Evolutionary conservation across 2,888 invertebrate species (phyloP).

Genomic region (Deroplatys truncata): DNA sequence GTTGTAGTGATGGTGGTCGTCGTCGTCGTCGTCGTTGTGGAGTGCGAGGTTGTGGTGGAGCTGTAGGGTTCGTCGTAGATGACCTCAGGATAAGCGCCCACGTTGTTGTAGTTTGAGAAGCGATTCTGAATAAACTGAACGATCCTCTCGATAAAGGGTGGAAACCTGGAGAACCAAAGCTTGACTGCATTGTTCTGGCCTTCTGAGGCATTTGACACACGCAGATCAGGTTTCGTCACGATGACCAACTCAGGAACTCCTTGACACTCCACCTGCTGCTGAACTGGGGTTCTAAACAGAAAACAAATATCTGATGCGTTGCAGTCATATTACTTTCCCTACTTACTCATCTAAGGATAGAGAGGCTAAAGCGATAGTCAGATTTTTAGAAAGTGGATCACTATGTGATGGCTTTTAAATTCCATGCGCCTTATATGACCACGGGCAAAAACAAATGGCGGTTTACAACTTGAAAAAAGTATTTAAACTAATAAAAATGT

Average conservation of each 20-base stretch:
- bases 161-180: constrained; percentile 11
- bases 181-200: neutral
- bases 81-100: neutral
- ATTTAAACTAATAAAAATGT: too few species aligned
- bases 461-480: too few species aligned
- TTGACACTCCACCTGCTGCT: neutral
- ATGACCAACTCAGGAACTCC: neutral
- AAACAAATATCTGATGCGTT: neutral
- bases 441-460: too few species aligned
- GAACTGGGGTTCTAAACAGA: neutral
- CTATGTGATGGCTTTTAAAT: too few species aligned
- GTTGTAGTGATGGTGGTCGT: neutral
- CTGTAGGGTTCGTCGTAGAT: neutral
- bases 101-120: constrained; percentile 58
- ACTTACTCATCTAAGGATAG: too few species aligned
- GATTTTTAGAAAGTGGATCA: too few species aligned
- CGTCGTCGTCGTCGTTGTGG: neutral
- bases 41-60: constrained; percentile 1
- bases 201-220: neutral
- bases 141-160: constrained; percentile 17
- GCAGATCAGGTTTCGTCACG: neutral
- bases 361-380: too few species aligned
- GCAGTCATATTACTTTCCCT: too few species aligned
- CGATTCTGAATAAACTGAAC: constrained; percentile 56
- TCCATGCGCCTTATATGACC: too few species aligned